Base-by-base conservation (phyloP, 2,797 vertebrate genomes). In the Spheniscus humboldti region DNA sequence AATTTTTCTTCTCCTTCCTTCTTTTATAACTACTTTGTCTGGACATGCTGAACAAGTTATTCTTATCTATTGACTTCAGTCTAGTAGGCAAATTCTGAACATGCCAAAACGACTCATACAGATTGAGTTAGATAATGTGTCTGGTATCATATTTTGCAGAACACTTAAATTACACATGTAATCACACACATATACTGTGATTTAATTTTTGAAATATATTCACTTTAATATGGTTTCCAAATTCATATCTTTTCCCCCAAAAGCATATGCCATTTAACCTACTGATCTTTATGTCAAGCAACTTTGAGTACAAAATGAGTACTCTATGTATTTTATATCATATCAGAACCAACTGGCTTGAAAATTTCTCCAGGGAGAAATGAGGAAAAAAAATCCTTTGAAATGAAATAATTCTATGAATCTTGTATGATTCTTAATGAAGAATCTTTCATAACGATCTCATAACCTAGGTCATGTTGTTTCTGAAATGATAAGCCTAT, bases 41-140 rank as follows among this genome's bases (percentile, higher is more conserved):
- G 93, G 89, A 97, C 97, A 97, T 96, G 96, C 41, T 97, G 95
- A 98, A 97, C 82, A 97, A 96, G 84, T 97, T 97, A 97, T 92
- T 93, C 94, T 95, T 97, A 95, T 98, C 91, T 94, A 80, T 97
- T 97, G 86, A 94, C 81, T 96, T 92, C 95, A 96, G 78, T 78
- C 94, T 91, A 83, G 89, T 81, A 95, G 83, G 84, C 88, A 96
- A 97, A 97, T 96, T 96, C 96, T 97, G 92, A 97, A 95, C 96
- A 77, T 91, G 91, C 41, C 92, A 95, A 96, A 96, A 90, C 20
- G 1, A 95, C 86, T 96, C 41, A 53, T 25, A 74, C 66, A 95
- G 81, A 90, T 79, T 94, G 66, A 94, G 63, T 90, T 95, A 97
- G 78, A 96, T 92, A 96, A 82, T 33, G 20, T 89, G 88, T 67